Percentiles rank a stretch among this genome's conserved stretches.
These are phyloP conservation scores for Micropoecilia bifurca DNA, from an alignment of 2,797 vertebrate species.

Conservation along the genomic window DNA sequence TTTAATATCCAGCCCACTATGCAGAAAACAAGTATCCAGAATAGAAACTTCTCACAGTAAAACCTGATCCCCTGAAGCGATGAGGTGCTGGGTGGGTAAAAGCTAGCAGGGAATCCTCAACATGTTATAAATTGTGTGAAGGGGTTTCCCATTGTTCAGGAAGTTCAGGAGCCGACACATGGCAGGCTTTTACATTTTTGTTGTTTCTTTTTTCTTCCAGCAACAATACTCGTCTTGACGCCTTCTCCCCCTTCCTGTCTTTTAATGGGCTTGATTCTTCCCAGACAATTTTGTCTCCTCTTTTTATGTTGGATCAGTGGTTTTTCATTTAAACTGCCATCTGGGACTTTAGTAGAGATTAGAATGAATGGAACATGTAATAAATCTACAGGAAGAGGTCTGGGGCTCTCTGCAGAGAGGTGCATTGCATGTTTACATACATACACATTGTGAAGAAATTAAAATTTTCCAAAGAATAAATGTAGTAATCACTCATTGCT, in stretches of 20 bases:
- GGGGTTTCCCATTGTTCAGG: slow-evolving; percentile 72
- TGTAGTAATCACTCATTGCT: slow-evolving; percentile 58
- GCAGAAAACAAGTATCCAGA: slow-evolving; percentile 83
- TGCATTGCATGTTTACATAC: slow-evolving; percentile 40
- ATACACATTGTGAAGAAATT: slow-evolving; percentile 49
- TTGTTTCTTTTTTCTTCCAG: slow-evolving; percentile 19
- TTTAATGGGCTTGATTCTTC: slow-evolving; percentile 30
- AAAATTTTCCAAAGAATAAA: slow-evolving; percentile 63
- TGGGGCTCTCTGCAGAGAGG: slow-evolving; percentile 47
- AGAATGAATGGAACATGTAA: slow-evolving; percentile 38
- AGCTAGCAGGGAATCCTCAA: slow-evolving; percentile 71
- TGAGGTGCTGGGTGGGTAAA: slow-evolving; percentile 72
- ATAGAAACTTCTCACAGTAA: slow-evolving; percentile 74
- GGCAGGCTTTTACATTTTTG: slow-evolving; percentile 16
- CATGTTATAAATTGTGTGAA: slow-evolving; percentile 59
- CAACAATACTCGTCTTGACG: slow-evolving; percentile 26
- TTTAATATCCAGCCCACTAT: slow-evolving; percentile 75
- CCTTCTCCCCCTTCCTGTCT: slow-evolving; percentile 8
- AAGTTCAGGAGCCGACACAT: slow-evolving; percentile 52
- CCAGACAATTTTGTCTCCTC: slow-evolving; percentile 44
- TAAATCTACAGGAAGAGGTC: slow-evolving; percentile 44
- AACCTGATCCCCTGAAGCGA: slow-evolving; percentile 60
- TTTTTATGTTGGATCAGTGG: slow-evolving; percentile 48
- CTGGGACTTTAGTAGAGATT: slow-evolving; percentile 52
- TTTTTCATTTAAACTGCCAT: slow-evolving; percentile 53